Conservation (phyloP, 2,113 vertebrate species). For the Oophaga pumilio region DNA sequence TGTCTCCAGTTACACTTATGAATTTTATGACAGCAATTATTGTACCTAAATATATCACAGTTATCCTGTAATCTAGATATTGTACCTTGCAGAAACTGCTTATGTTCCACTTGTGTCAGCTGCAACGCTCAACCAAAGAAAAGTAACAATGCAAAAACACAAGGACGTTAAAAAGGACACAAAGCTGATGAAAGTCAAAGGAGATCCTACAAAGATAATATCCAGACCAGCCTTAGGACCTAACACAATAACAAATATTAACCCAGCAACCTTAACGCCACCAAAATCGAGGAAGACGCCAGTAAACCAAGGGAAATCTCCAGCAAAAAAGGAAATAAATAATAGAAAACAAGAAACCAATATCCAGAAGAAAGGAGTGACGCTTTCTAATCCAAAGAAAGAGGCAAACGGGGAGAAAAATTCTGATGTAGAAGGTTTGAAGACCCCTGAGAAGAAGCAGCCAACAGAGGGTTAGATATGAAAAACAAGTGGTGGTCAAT, state of each 20-base stretch:
- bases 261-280: background rate
- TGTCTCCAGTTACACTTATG: background rate
- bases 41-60: background rate
- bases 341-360: constrained; percentile 31
- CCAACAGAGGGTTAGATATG: constrained; percentile 15
- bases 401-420: background rate
- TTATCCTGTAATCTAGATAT: background rate
- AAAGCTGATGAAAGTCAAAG: constrained; percentile 22
- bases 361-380: background rate
- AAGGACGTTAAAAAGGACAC: constrained; percentile 1
- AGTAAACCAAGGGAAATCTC: background rate
- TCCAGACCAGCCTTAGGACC: background rate
- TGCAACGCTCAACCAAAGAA: constrained; percentile 15
- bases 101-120: background rate
- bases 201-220: background rate
- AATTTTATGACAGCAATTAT: background rate
- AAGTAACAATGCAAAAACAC: background rate
- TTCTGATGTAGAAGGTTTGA: background rate
- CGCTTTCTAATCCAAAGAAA: background rate
- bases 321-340: background rate
- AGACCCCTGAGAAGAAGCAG: background rate
- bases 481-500: background rate
- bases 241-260: background rate
- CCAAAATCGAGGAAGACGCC: constrained; percentile 2
- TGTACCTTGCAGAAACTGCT: constrained; percentile 20